Evolutionary conservation across 1,140 invertebrate genomes (phyloP).

Genomic region (Sarcophaga peregrina): DNA sequence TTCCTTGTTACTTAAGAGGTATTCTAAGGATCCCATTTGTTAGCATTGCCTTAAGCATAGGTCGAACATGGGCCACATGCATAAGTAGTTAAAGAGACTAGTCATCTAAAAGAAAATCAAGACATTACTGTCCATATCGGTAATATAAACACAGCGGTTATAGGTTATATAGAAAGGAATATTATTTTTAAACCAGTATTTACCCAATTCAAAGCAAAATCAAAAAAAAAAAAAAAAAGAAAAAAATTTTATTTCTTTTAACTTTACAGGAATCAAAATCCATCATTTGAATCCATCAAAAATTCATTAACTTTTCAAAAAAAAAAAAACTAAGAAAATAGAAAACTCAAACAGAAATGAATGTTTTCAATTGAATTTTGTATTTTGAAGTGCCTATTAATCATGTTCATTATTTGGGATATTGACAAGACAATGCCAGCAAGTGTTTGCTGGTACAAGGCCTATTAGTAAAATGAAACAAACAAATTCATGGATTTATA

Average conservation of each 20-base stretch:
- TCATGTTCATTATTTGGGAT: neutral
- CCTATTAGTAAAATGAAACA: neutral
- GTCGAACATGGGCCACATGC: too few relatives aligned
- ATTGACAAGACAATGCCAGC: constrained; percentile 14
- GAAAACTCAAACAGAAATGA: neutral
- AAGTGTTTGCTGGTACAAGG: neutral
- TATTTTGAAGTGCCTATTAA: neutral
- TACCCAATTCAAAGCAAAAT: too few relatives aligned
- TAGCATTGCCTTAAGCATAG: too few relatives aligned
- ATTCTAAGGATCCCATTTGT: too few relatives aligned
- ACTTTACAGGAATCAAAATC: neutral
- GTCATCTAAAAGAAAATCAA: too few relatives aligned
- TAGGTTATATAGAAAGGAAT: too few relatives aligned
- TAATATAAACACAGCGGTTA: too few relatives aligned
- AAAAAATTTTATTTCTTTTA: neutral
- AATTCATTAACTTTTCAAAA: neutral
- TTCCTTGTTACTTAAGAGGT: too few relatives aligned
- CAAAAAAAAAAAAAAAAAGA: too few relatives aligned
- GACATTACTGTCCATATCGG: too few relatives aligned
- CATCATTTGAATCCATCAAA: neutral
- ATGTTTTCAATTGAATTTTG: neutral
- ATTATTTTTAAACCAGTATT: too few relatives aligned
- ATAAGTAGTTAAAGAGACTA: too few relatives aligned
- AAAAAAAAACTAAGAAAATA: neutral
- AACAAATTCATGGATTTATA: neutral